Base-by-base conservation (phyloP, 2,113 vertebrate genomes). In the Nibea coibor region DNA sequence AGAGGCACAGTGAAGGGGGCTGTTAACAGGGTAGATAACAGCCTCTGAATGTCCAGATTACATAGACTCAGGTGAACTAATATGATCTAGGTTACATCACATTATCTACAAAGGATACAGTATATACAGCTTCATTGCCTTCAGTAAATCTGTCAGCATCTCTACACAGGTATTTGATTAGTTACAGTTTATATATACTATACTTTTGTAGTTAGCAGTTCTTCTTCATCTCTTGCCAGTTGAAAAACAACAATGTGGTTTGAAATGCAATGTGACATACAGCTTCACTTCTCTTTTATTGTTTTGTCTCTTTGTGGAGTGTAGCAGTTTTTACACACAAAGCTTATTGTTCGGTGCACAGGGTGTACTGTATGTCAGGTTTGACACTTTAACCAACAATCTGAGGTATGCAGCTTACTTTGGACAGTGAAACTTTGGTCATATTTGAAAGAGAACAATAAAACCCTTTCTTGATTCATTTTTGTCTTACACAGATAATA, bases 1-100 rank as follows among this genome's bases (percentile, higher is more conserved):
- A 11, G 51, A 68, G 43, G n/a, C 26, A 39, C 0, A 28, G 20
- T 12, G 26, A 39, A 58, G 53, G 45, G 72, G 47, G 51, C 57
- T 57, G 62, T 39, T 39, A 7, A 9, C 35, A 39, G 65, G 66
- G 47, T 19, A 28, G 57, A 80, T 69, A 82, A 72, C 53, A 87
- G 24, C 53, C 31, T 43, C 54, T 14, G 24, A 26, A 43, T 63
- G 35, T 48, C 19, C 57, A 67, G 43, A 51, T 50, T 47, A 56
- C 4, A 73, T 1, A 51, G n/a, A 59, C 43, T 78, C 47, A 54
- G 57, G 26, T 63, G 57, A 45, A 59, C 8, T n/a, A 19, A 72
- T 5, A 1, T 54, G 57, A 20, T n/a, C 28, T 50, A 48, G 19
- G 20, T 35, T 74, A n/a, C n/a, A n/a, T n/a, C n/a, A 73, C 12